Conservation (phyloP, 2,113 vertebrate genomes). For the Craseonycteris thonglongyai region DNA sequence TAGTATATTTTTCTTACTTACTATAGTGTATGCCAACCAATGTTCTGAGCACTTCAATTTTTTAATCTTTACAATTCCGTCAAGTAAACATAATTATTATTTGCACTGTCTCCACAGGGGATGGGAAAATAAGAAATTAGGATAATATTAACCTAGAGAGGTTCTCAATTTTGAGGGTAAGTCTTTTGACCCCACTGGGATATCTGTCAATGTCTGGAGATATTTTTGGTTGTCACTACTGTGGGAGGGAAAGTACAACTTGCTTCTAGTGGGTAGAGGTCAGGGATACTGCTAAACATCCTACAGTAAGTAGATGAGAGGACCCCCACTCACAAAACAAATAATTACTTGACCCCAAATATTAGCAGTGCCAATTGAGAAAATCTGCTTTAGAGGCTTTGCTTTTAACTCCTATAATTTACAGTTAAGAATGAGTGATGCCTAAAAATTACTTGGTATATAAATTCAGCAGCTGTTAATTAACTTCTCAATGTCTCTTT, state of each 20-base stretch:
- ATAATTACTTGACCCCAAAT: neutral
- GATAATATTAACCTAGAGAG: neutral
- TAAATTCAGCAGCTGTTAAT: neutral
- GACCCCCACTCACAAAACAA: neutral
- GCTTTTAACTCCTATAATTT: neutral
- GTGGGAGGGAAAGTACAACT: neutral
- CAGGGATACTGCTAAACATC: neutral
- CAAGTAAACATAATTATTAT: neutral
- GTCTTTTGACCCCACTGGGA: neutral
- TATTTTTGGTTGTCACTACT: neutral
- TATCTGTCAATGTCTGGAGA: neutral
- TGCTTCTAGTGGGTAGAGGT: neutral
- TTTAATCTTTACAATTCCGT: neutral
- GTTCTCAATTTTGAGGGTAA: neutral
- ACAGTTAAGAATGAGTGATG: neutral
- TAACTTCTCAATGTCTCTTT: neutral
- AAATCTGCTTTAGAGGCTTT: neutral
- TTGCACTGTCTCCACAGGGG: neutral
- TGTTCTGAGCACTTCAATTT: neutral
- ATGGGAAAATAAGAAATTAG: neutral
- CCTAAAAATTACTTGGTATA: neutral
- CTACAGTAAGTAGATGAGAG: fast-evolving
- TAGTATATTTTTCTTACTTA: neutral
- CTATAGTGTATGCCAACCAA: neutral
- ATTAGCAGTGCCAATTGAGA: neutral